Conservation (phyloP, 2,113 vertebrate species). For the Labeo catla region DNA sequence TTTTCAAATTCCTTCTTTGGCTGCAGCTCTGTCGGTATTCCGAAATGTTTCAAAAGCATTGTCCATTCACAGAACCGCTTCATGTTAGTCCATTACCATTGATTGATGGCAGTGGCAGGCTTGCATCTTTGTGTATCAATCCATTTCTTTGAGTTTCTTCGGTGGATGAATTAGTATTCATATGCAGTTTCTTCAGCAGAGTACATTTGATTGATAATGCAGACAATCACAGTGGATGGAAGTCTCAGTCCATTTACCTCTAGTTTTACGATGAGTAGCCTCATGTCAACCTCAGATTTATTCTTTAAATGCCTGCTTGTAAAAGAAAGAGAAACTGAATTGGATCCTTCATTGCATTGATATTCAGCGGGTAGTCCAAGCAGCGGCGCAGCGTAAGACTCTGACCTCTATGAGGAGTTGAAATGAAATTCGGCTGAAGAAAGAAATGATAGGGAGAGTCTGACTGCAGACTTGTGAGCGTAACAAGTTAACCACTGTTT, state of each 20-base stretch:
- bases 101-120: constrained; percentile 17
- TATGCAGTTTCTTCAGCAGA: constrained; percentile 19
- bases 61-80: not conserved
- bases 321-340: constrained; percentile 34
- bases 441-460: not conserved
- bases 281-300: constrained; percentile 46
- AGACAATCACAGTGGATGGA: constrained; percentile 52
- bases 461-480: not conserved
- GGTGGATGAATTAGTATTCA: constrained; percentile 45
- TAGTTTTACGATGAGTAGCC: constrained; percentile 45
- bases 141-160: constrained; percentile 14
- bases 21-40: not conserved
- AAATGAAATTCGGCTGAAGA: not conserved
- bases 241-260: constrained; percentile 54
- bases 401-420: constrained; percentile 21
- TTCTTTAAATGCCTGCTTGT: constrained; percentile 49
- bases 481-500: constrained; percentile 10
- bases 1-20: not conserved
- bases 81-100: not conserved
- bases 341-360: constrained; percentile 41
- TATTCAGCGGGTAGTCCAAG: not conserved
- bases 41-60: not conserved
- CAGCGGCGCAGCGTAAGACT: not conserved
- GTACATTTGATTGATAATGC: constrained; percentile 56
- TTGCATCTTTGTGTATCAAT: constrained; percentile 37